Conservation (phyloP, 2,797 vertebrate species). For the Ispidina lecontei region DNA sequence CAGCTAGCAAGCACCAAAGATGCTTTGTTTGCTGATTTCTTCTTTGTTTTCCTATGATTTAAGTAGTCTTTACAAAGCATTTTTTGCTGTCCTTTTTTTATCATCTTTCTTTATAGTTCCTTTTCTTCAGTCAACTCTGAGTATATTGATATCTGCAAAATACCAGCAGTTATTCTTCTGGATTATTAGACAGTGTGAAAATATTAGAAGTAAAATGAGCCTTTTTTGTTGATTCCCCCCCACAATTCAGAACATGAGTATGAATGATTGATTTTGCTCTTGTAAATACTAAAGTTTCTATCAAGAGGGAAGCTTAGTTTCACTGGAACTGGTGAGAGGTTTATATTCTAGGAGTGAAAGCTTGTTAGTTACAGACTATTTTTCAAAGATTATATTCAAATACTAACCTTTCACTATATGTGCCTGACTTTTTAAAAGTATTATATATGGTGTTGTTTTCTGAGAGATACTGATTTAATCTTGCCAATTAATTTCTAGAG, state of each 20-base stretch:
- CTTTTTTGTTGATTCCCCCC: background rate
- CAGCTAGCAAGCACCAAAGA: background rate
- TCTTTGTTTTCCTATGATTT: background rate
- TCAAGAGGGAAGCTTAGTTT: background rate
- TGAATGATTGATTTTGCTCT: slow-evolving; percentile 2
- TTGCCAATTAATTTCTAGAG: background rate
- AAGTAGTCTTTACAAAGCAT: background rate
- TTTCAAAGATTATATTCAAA: background rate
- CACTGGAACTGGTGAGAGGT: background rate
- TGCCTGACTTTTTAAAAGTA: background rate
- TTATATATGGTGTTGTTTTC: background rate
- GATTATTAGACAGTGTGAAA: background rate
- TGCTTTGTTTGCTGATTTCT: background rate
- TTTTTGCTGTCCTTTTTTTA: background rate
- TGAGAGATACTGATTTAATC: background rate
- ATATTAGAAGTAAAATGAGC: background rate
- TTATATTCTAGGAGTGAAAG: background rate
- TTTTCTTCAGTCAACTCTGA: background rate
- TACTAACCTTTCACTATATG: background rate
- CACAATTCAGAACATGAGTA: background rate
- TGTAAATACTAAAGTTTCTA: background rate
- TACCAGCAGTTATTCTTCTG: background rate
- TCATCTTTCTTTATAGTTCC: background rate
- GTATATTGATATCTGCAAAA: background rate
- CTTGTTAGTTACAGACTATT: background rate